phyloP scores from a whole-genome alignment of 2,888 invertebrate species.

The Antitype chi region DNA sequence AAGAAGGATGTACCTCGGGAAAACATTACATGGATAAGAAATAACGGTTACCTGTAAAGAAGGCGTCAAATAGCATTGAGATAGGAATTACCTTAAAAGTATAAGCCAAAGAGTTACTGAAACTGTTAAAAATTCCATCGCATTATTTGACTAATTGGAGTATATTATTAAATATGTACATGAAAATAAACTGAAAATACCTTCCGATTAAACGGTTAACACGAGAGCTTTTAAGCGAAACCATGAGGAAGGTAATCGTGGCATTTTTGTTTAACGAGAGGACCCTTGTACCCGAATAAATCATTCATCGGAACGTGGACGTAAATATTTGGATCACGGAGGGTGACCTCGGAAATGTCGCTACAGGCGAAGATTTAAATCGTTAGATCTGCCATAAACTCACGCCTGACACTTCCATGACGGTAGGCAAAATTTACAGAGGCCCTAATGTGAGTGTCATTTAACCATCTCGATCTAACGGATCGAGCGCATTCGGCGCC shows the following conservation, averaged over 20 bases:
- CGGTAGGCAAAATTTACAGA: not conserved
- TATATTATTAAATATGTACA: not conserved
- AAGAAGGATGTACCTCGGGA: not conserved
- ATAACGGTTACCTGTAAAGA: not conserved
- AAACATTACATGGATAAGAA: not conserved
- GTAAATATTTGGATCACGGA: slow-evolving; percentile 64
- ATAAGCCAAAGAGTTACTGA: too few species aligned
- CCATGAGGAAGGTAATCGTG: slow-evolving; percentile 53
- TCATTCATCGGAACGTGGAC: slow-evolving; percentile 66
- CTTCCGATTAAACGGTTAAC: slow-evolving; percentile 31
- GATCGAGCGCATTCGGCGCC: too few species aligned
- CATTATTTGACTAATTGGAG: not conserved
- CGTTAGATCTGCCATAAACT: not conserved
- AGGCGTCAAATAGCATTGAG: not conserved
- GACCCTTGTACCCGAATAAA: slow-evolving; percentile 66
- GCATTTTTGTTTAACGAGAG: slow-evolving; percentile 62
- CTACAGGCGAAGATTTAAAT: slow-evolving; percentile 19
- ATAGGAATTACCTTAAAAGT: not conserved
- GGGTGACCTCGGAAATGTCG: slow-evolving; percentile 35
- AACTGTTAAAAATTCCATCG: not conserved
- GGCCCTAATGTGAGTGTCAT: too few species aligned
- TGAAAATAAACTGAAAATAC: slow-evolving; percentile 8
- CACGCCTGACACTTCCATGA: not conserved
- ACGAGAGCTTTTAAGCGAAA: slow-evolving; percentile 39
- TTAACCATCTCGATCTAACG: too few species aligned